Evolutionary conservation across 2,888 invertebrate species (phyloP), one percentile per base, ranked within the genome.

Genomic region (Oxystoma pomonae): DNA sequence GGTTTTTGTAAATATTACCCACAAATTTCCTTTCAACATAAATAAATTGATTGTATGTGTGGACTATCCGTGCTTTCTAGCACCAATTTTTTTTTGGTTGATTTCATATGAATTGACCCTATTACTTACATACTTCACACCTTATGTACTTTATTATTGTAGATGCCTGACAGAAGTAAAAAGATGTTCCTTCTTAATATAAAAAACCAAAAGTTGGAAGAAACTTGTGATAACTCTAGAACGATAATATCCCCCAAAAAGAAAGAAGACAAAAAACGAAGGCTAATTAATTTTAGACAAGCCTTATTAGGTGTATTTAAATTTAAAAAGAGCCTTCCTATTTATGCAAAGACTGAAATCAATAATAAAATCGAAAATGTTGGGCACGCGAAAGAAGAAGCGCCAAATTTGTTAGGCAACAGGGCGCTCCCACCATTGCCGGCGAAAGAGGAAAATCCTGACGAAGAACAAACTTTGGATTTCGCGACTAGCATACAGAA

Each of bases 401-500:
- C 76, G 62, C 81, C 81, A 66, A 83, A 82, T 71, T 76, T 86
- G 70, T 85, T 88, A 74, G 84, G 85, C 65, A 85, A 86, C 67
- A 83, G 89, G 60, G 89, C 89, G 21, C 76, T 89, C 69, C 89
- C 89, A 50, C 89, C 89, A 2, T 78, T 90, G 72, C 89, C 89
- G 17, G 69, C 69, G 20, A 72, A 71, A 21, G 67, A 72, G 21
- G 68, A 70, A 20, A 61, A 66, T 52, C 67, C 64, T 17, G 64
- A 62, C 2, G 76, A 73, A 19, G 80, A 80, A 65, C 81, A 78
- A 65, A 72, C 83, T 0, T 86, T 90, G 81, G 94, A 95, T 79
- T 95, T 95, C 80, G 92, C 94, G 52, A 90, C 92, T 21, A 95
- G 94, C 72, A 93, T 96, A 75, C 92, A 94, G 78, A 92, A 91